These are phyloP conservation scores for Ailuropoda melanoleuca DNA, from an alignment of 2,113 vertebrate species.

Conservation along the genomic window DNA sequence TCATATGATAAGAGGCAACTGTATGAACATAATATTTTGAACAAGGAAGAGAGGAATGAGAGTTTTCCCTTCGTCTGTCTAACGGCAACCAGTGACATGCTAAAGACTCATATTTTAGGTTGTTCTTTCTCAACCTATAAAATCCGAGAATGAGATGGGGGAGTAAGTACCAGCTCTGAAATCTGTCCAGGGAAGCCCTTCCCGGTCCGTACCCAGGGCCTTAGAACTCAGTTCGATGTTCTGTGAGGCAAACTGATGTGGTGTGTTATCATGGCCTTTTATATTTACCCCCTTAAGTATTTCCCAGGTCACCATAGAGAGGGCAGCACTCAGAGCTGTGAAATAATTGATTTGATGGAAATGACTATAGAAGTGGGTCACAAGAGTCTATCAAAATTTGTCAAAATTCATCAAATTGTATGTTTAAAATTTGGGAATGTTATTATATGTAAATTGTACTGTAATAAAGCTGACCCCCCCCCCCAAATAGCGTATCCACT, in stretches of 20 bases:
- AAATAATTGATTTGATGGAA: slow-evolving; percentile 10
- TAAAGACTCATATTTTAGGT: background rate
- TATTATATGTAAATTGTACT: background rate
- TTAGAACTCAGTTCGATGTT: background rate
- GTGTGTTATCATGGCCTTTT: background rate
- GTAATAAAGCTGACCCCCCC: background rate
- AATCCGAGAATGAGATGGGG: background rate
- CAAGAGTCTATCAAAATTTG: background rate
- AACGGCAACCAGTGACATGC: background rate
- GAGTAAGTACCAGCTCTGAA: background rate
- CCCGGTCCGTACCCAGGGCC: background rate
- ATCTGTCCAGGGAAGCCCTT: background rate
- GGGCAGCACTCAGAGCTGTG: background rate
- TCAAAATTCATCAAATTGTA: background rate
- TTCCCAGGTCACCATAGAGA: background rate
- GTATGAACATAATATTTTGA: background rate
- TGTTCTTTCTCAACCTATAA: background rate
- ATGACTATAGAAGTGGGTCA: background rate
- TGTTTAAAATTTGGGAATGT: background rate
- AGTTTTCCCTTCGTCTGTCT: background rate
- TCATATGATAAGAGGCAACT: background rate
- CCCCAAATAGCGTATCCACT: background rate
- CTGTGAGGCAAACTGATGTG: background rate
- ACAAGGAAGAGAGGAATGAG: background rate
- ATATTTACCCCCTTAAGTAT: background rate